phyloP scores from a whole-genome alignment of 2,888 invertebrate species.

The Rhopalosiphum nymphaeae region DNA sequence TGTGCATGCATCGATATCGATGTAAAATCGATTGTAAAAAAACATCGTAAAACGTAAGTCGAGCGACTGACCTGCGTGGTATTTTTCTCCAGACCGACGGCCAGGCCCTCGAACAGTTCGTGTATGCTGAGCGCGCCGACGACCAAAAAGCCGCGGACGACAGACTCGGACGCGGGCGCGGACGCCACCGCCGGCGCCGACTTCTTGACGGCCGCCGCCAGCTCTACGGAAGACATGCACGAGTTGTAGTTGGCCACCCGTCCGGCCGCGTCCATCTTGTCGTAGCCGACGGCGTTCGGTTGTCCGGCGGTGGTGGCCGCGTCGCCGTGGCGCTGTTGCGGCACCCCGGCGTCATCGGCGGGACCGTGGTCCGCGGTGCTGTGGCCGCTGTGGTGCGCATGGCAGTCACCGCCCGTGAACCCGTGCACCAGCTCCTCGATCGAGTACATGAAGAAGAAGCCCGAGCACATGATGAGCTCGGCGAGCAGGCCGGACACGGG shows the following conservation, averaged over 20 bases:
- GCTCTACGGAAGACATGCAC: constrained; percentile 47
- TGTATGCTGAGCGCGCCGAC: constrained; percentile 78
- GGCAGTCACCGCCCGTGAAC: constrained; percentile 54
- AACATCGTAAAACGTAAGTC: too few species aligned
- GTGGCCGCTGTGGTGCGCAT: constrained; percentile 43
- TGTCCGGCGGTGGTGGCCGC: not conserved
- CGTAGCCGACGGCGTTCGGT: not conserved
- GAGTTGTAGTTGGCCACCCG: constrained; percentile 59
- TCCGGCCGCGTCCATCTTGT: not conserved
- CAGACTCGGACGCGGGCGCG: constrained; percentile 58
- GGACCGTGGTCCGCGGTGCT: not conserved
- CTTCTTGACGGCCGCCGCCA: not conserved
- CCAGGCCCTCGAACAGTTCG: constrained; percentile 80
- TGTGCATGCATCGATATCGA: too few species aligned
- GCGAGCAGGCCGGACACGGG: constrained; percentile 60
- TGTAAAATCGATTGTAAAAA: too few species aligned
- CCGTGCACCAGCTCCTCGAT: constrained; percentile 76
- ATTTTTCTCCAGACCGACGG: constrained; percentile 81
- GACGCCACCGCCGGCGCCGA: not conserved
- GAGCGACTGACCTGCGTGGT: constrained; percentile 39
- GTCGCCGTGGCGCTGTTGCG: not conserved
- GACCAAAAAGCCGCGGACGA: constrained; percentile 67
- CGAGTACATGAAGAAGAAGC: constrained; percentile 77
- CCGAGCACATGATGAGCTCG: constrained; percentile 68
- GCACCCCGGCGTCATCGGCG: not conserved